Conservation (phyloP, 2,797 vertebrate species). For the Caiman crocodilus region DNA sequence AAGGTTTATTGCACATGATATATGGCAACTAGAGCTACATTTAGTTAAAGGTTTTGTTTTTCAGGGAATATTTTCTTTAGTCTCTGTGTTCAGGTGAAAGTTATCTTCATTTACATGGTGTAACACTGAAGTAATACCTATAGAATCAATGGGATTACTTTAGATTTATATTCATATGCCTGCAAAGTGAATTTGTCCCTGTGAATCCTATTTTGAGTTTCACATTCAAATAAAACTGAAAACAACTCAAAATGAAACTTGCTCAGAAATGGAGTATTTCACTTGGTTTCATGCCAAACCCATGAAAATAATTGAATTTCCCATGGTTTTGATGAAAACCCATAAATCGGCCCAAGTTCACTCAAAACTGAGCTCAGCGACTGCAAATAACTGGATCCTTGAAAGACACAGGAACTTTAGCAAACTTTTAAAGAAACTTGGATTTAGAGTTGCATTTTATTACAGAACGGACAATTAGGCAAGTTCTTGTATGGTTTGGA, state of each 20-base stretch:
- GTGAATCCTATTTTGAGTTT: background rate
- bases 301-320: conserved; percentile 53
- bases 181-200: background rate
- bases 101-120: background rate
- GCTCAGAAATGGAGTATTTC: background rate
- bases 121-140: fast-evolving
- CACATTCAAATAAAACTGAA: background rate
- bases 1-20: fast-evolving
- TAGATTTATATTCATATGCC: background rate
- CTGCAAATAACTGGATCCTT: background rate
- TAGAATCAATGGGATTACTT: background rate
- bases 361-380: background rate
- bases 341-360: fast-evolving
- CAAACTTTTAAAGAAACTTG: background rate
- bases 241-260: background rate
- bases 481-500: background rate
- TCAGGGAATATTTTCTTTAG: background rate
- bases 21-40: background rate
- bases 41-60: fast-evolving
- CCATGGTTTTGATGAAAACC: conserved; percentile 36
- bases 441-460: background rate
- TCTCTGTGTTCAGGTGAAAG: background rate
- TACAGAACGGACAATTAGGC: background rate
- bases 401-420: background rate
- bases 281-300: background rate